Base-by-base conservation (phyloP, 1,140 invertebrate species). In the Drosophila santomea region DNA sequence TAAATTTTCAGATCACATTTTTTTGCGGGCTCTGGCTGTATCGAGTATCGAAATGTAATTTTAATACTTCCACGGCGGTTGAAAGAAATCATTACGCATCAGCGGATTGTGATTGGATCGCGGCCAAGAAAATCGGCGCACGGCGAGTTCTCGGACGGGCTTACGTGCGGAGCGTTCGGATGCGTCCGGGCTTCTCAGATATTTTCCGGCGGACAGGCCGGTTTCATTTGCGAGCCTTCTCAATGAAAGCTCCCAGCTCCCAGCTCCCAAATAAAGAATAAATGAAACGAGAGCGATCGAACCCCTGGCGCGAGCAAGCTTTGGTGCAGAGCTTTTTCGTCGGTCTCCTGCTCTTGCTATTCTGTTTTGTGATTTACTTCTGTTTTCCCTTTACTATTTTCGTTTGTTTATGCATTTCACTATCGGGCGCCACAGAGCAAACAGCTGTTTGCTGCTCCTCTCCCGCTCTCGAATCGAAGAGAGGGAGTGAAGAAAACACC, bases 371-470 rank as follows among this genome's bases (percentile, higher is more conserved):
- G 61, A 61, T 74, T 79, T 57, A 39, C 43, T 68, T 58, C 41
- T 67, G 28, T 57, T 67, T 56, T 47, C 55, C 57, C 64, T 45
- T 8, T 50, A 66, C 36, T 43, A 7, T 60, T 45, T 47, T 66
- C 39, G 55, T 74, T 68, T 72, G 72, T 84, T 61, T 66, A 55
- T 43, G 20, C 54, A 60, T 69, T 69, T 52, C 44, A 45, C 58
- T 45, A 61, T 51, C 68, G 60, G 50, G 67, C 62, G 76, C 51
- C 69, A 48, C 48, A 61, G 66, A 56, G 39, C 52, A 52, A 89
- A 88, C 83, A 89, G 84, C 84, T 88, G 84, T 80, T 88, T 80
- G 84, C 80, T 80, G 83, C 84, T 88, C 64, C 84, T 57, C 57
- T 71, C 44, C 14, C 43, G 8, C 28, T 43, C 47, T 51, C 61